Percentiles rank a stretch among this genome's conserved stretches.
Evolutionary conservation across 2,888 invertebrate species (phyloP).

Genomic region (Philereme transversata): DNA sequence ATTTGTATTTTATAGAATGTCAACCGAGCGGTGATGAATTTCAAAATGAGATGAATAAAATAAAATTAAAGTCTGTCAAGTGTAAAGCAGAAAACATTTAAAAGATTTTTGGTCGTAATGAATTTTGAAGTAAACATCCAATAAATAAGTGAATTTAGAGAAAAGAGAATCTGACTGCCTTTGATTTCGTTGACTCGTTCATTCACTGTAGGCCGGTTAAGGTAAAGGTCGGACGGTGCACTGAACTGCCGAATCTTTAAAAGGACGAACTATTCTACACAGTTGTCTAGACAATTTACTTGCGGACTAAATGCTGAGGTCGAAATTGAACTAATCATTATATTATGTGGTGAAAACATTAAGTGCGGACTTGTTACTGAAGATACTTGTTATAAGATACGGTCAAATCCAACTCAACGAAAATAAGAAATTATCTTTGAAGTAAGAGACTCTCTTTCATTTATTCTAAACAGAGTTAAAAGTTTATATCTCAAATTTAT

Average conservation of each 20-base stretch:
- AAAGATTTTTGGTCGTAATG: conserved; percentile 19
- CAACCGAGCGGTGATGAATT: neutral
- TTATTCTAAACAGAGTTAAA: too few species aligned
- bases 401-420: conserved; percentile 1
- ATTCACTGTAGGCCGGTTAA: conserved; percentile 38
- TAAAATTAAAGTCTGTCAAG: conserved; percentile 17
- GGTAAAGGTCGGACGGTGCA: conserved; percentile 57
- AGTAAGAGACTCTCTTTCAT: neutral
- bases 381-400: conserved; percentile 1
- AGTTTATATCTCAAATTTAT: too few species aligned
- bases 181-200: conserved; percentile 35
- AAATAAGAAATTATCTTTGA: neutral
- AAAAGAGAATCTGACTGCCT: conserved; percentile 41
- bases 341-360: conserved; percentile 12
- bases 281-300: conserved; percentile 54
- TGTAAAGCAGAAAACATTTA: conserved; percentile 13
- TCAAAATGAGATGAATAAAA: conserved; percentile 8
- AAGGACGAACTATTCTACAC: conserved; percentile 50
- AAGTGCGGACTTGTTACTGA: neutral
- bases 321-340: conserved; percentile 33
- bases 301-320: conserved; percentile 35
- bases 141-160: conserved; percentile 38
- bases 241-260: conserved; percentile 55
- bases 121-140: conserved; percentile 37
- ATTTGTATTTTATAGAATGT: neutral